These are phyloP conservation scores for Apaloderma vittatum DNA, from an alignment of 2,113 vertebrate species.

Conservation along the genomic window DNA sequence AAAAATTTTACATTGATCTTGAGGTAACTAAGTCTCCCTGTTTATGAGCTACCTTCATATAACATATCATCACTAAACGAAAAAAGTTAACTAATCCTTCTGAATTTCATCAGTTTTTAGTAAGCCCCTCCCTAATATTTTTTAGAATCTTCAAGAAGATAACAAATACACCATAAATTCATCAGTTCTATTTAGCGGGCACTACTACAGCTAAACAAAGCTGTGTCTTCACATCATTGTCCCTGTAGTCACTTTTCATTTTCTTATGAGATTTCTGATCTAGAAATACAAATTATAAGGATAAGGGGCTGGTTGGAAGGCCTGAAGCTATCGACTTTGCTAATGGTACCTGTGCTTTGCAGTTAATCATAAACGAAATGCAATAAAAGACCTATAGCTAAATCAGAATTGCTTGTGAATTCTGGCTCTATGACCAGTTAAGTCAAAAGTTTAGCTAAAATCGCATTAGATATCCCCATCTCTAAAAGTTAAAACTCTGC, in stretches of 20 bases:
- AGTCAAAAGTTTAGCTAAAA: constrained; percentile 13
- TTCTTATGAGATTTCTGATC: background rate
- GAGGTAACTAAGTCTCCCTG: too few species aligned
- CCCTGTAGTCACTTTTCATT: background rate
- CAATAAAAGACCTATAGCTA: background rate
- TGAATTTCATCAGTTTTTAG: background rate
- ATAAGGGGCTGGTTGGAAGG: background rate
- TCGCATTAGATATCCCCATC: background rate
- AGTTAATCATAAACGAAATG: background rate
- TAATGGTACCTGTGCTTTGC: background rate
- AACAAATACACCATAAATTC: background rate
- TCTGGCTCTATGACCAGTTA: background rate
- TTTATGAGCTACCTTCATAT: background rate
- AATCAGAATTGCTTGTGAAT: background rate
- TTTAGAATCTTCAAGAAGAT: background rate
- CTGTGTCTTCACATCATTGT: background rate
- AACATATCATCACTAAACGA: background rate
- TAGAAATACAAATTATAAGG: background rate
- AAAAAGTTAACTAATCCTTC: background rate
- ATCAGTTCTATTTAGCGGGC: background rate
- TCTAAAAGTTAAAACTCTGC: background rate
- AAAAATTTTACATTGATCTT: background rate
- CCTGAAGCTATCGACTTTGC: background rate
- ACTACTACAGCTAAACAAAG: background rate
- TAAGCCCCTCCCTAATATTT: background rate